Conservation (phyloP, 2,888 invertebrate species). For the Tillus elongatus region DNA sequence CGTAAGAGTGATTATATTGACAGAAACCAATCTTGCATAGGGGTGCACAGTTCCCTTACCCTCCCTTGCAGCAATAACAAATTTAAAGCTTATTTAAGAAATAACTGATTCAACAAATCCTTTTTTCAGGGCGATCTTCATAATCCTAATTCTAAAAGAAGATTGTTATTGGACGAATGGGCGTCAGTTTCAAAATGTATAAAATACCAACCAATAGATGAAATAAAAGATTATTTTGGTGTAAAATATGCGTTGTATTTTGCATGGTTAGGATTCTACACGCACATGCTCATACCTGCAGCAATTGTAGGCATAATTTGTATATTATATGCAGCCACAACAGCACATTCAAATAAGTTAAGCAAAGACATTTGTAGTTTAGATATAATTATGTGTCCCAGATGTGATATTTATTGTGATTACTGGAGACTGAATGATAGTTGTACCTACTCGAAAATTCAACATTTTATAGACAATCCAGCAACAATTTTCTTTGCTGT, state of each 20-base stretch:
- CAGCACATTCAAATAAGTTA: constrained; percentile 41
- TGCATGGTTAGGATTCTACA: constrained; percentile 80
- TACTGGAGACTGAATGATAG: constrained; percentile 65
- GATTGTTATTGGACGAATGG: constrained; percentile 60
- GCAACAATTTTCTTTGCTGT: constrained; percentile 69
- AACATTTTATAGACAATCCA: constrained; percentile 76
- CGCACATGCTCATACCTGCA: constrained; percentile 70
- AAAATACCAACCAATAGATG: constrained; percentile 67
- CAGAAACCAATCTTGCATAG: too few relatives aligned
- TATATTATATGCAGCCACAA: constrained; percentile 51
- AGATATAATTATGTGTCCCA: constrained; percentile 69
- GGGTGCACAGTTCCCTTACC: too few relatives aligned
- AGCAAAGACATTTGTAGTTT: constrained; percentile 52
- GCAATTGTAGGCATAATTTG: constrained; percentile 59
- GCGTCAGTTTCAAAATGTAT: constrained; percentile 58
- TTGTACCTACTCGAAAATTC: constrained; percentile 61
- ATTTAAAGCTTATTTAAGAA: constrained; percentile 3
- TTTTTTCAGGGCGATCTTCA: constrained; percentile 47
- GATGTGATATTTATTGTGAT: constrained; percentile 66
- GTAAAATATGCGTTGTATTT: constrained; percentile 72
- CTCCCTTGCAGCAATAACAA: background rate
- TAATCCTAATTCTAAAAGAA: constrained; percentile 42
- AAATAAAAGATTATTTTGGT: constrained; percentile 69
- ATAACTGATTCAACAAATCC: background rate
- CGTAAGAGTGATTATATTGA: too few relatives aligned